Conservation (phyloP, 2,797 vertebrate species). For the Phrynocephalus guinanensis region DNA sequence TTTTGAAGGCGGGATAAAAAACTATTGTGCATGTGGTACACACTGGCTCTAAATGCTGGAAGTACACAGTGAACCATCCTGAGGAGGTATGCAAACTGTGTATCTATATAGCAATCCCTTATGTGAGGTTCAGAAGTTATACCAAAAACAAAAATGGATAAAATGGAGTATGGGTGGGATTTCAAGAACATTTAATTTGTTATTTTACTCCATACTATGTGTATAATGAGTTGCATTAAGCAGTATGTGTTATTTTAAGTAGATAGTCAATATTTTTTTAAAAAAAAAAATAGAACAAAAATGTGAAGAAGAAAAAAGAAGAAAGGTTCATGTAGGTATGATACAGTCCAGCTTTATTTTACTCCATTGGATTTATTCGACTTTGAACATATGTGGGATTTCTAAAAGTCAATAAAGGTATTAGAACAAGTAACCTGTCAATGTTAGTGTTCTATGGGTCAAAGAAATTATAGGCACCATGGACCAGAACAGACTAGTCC, state of each 20-base stretch:
- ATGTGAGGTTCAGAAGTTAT: neutral
- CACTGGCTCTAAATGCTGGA: neutral
- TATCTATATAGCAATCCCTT: neutral
- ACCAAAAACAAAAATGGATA: no score
- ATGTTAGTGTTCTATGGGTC: neutral
- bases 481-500: neutral
- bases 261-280: no score
- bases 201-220: no score
- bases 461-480: neutral
- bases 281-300: no score
- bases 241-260: no score
- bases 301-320: no score
- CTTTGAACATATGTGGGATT: neutral
- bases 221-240: no score
- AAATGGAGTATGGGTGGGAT: no score
- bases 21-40: neutral
- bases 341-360: neutral
- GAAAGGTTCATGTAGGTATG: neutral
- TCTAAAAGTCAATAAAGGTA: neutral
- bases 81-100: neutral
- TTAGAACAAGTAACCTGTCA: neutral
- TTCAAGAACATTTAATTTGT: no score
- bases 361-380: neutral
- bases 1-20: no score
- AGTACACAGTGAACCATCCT: neutral